Evolutionary conservation across 2,113 vertebrate genomes (phyloP).

Genomic region (Origma solitaria): DNA sequence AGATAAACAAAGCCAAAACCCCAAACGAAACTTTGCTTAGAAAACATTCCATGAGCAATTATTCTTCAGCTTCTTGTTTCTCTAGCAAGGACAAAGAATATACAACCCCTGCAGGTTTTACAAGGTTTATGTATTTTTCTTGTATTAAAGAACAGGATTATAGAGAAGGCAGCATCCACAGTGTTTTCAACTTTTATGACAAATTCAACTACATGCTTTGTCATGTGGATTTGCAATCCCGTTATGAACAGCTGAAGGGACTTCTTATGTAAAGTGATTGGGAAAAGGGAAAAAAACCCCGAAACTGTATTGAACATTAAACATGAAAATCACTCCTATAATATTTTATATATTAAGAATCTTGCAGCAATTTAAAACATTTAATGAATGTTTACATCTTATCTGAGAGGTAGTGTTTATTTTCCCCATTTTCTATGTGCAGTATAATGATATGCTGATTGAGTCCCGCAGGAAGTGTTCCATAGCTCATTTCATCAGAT

Average conservation of each 20-base stretch:
- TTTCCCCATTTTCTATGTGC: neutral
- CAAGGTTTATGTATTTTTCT: constrained; percentile 1
- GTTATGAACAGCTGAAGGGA: neutral
- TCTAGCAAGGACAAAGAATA: neutral
- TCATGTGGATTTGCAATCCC: neutral
- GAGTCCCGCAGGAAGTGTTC: neutral
- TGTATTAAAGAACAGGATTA: constrained; percentile 4
- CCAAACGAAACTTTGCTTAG: neutral
- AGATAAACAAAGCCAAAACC: neutral
- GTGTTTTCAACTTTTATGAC: neutral
- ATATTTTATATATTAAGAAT: neutral
- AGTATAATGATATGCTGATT: neutral
- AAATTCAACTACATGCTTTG: neutral
- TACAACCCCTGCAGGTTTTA: neutral
- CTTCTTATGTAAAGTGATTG: neutral
- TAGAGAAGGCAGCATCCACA: neutral
- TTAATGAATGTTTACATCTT: neutral
- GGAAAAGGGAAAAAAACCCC: rapidly evolving
- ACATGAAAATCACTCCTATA: neutral
- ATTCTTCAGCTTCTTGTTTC: neutral
- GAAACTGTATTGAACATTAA: neutral
- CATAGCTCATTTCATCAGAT: neutral
- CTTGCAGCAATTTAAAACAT: neutral
- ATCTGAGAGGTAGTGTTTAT: neutral
- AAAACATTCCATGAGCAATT: neutral